Base-by-base conservation (phyloP, 64 coral and sea anemone genomes). In the Pocillopora damicornis region DNA sequence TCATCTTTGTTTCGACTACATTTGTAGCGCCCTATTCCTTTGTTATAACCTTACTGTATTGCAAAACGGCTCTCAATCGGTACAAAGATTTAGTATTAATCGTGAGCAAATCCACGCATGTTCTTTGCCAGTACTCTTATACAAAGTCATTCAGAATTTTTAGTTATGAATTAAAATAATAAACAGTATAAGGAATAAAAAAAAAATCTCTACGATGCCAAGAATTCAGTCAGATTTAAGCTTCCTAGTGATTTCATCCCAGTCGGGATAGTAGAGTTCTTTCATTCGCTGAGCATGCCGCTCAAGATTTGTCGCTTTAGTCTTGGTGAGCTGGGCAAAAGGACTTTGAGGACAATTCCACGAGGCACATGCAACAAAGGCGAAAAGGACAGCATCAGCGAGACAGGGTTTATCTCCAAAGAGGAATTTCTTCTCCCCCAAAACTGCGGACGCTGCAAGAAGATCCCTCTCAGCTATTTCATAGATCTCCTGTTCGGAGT, bases 321-420 rank as follows among this genome's bases (percentile, higher is more conserved):
- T 51, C 59, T 79, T 68, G 9, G 72, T 90, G 13, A 94, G 18
- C 72, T 16, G 30, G 18, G 74, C 88, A 22, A 86, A 76, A 59
- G 92, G 92, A 77, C 86, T 82, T 60, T 45, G 35, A 13, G 87
- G 79, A 30, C 76, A 76, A 66, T 89, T 82, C 37, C 60, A 59
- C 61, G 78, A 37, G 64, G 78, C 17, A 58, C 42, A 37, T 38
- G 90, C 75, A 25, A 87, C 76, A 16, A 87, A 92, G 16, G 92
- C 81, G 79, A 90, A 94, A 61, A 93, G 57, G 13, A 37, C 92
- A 35, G 76, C 88, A 38, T 94, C 92, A 13, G 77, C 87, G 13
- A 94, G 51, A 13, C 79, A 90, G 15, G 88, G 92, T 14, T 80
- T 78, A 64, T 79, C 83, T 8, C 92, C 92, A 87, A 94, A 94